A percentile compares a stretch with the other conserved stretches of the same genome.
Conservation (phyloP, 1,140 invertebrate species). For the Luehdorfia chinensis region DNA sequence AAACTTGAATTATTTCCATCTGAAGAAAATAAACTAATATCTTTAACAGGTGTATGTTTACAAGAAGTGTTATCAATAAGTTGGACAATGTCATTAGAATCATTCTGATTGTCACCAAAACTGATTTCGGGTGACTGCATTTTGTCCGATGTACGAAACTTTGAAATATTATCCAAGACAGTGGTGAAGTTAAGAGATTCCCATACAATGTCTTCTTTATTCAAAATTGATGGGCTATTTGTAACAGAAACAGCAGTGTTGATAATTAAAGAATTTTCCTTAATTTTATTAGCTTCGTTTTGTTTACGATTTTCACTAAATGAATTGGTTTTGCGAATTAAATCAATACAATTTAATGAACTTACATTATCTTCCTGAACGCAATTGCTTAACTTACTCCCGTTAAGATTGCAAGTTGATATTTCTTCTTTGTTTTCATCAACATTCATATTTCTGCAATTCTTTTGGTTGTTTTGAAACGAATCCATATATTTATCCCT, state of each 20-base stretch:
- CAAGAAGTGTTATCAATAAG: conserved; percentile 18
- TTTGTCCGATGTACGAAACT: conserved; percentile 31
- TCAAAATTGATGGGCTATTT: conserved; percentile 4
- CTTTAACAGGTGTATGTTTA: conserved; percentile 38
- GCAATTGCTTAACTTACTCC: no score
- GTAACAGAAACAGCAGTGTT: not conserved
- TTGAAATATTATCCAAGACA: conserved; percentile 46
- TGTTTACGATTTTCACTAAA: not conserved
- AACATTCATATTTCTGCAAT: no score
- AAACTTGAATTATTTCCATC: conserved; percentile 67
- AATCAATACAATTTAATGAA: no score
- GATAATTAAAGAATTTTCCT: not conserved
- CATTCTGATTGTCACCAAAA: conserved; percentile 43
- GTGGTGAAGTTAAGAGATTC: conserved; percentile 52
- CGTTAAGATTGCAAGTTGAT: no score
- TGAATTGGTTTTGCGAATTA: not conserved
- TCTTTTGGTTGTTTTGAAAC: no score
- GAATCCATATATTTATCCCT: no score
- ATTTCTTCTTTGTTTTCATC: no score
- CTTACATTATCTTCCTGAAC: no score
- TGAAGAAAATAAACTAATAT: conserved; percentile 62
- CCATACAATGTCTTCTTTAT: conserved; percentile 48
- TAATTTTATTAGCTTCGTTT: conserved; percentile 3
- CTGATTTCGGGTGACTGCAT: conserved; percentile 56
- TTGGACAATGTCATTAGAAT: conserved; percentile 14